Conservation (phyloP, 2,113 vertebrate species). For the Geococcyx californianus region DNA sequence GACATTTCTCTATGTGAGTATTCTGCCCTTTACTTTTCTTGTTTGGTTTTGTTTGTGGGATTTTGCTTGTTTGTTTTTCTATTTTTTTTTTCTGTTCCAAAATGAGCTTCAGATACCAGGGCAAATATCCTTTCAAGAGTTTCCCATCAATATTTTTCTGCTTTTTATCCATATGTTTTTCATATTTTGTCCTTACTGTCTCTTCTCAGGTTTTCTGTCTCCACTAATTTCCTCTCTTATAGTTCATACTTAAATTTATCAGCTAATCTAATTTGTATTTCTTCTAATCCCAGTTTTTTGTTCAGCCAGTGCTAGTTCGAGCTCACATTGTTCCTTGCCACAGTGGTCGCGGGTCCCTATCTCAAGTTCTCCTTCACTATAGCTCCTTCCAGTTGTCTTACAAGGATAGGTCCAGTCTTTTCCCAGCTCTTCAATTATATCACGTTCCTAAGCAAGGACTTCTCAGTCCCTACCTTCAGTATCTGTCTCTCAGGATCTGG, state of each 20-base stretch:
- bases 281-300: not conserved
- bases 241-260: not conserved
- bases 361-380: not conserved
- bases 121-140: not conserved
- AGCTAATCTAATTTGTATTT: not conserved
- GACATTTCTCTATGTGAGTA: not conserved
- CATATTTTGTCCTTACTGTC: not conserved
- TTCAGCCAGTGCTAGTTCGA: not conserved
- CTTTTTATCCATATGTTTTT: not conserved
- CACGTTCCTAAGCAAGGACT: not conserved
- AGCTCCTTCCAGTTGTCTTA: not conserved
- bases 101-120: not conserved
- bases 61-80: not conserved
- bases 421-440: not conserved
- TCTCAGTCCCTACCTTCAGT: not conserved
- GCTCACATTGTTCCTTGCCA: not conserved
- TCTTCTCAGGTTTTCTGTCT: not conserved
- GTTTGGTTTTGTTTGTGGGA: not conserved
- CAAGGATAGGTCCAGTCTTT: not conserved
- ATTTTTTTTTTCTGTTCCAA: not conserved
- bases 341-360: not conserved
- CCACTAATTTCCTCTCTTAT: not conserved
- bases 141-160: not conserved
- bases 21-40: not conserved
- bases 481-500: not conserved